These are phyloP conservation scores for Caenorhabditis afra DNA, from an alignment of 2,888 invertebrate genomes.

Conservation along the genomic window DNA sequence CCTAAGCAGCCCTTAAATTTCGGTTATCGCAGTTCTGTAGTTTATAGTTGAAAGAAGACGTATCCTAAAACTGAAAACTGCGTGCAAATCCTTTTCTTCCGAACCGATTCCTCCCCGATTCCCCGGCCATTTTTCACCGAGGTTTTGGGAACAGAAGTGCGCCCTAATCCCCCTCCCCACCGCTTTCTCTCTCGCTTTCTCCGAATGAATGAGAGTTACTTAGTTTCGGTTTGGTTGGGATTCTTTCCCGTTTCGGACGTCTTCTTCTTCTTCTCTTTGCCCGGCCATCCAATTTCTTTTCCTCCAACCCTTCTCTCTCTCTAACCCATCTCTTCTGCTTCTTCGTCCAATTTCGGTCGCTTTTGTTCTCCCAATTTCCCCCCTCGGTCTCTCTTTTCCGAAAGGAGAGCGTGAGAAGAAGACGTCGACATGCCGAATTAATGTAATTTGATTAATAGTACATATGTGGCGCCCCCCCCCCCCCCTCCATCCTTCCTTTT, in stretches of 20 bases:
- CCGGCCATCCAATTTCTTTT: conserved; percentile 5
- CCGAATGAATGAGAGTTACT: conserved; percentile 8
- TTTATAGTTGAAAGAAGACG: too few species aligned
- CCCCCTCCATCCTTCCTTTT: background rate
- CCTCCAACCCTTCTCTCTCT: conserved; percentile 5
- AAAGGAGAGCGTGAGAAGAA: background rate
- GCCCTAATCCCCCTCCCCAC: background rate
- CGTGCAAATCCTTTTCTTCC: too few species aligned
- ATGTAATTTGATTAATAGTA: conserved; percentile 48
- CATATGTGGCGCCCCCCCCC: conserved; percentile 1
- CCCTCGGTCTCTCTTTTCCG: background rate
- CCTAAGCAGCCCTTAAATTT: background rate
- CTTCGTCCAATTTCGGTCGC: conserved; percentile 4
- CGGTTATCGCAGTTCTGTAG: too few species aligned
- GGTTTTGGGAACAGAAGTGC: background rate
- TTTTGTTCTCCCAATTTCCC: background rate
- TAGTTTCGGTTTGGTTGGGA: conserved; percentile 5
- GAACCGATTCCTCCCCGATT: background rate
- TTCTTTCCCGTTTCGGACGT: background rate
- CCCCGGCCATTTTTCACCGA: background rate
- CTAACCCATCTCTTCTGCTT: conserved; percentile 9
- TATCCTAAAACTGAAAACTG: too few species aligned
- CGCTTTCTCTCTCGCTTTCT: background rate
- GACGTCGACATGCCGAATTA: conserved; percentile 18
- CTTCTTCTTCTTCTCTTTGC: background rate